Percentiles rank a stretch among this genome's conserved stretches.
Evolutionary conservation across 1,140 invertebrate genomes (phyloP).

Genomic region (Ostrea edulis): DNA sequence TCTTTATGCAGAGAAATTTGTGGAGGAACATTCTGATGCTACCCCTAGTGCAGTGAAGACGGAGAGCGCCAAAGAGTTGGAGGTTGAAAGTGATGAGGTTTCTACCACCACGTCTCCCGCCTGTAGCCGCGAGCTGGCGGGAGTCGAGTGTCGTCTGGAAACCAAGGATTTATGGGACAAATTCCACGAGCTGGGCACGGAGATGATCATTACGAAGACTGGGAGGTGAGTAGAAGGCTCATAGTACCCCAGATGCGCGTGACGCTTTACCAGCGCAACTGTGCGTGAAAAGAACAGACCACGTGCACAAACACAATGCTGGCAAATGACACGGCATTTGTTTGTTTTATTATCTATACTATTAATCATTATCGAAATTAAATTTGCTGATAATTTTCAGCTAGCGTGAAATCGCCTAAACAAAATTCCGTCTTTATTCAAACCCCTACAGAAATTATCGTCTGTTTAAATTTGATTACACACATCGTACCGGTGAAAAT

Average conservation of each 20-base stretch:
- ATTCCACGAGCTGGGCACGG: conserved; percentile 98
- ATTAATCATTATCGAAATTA: conserved; percentile 43
- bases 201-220: conserved; percentile 99
- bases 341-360: conserved; percentile 38
- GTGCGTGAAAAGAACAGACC: conserved; percentile 38
- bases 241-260: conserved; percentile 41
- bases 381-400: conserved; percentile 35
- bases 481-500: conserved; percentile 18
- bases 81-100: conserved; percentile 82
- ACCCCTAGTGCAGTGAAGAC: background rate
- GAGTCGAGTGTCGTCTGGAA: conserved; percentile 76
- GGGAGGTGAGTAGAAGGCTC: conserved; percentile 89
- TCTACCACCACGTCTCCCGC: conserved; percentile 60
- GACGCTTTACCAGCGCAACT: conserved; percentile 29
- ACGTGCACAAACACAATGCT: conserved; percentile 38
- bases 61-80: background rate
- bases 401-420: conserved; percentile 21
- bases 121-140: conserved; percentile 69
- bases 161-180: conserved; percentile 96
- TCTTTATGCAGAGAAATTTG: conserved; percentile 58
- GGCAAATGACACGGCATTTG: conserved; percentile 37
- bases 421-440: conserved; percentile 29
- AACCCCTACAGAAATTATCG: conserved; percentile 29
- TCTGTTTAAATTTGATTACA: conserved; percentile 33
- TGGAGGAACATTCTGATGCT: conserved; percentile 47